Evolutionary conservation across 2,888 invertebrate genomes (phyloP), one percentile per base, ranked within the genome.

Genomic region (Leptogaster cylindrica): DNA sequence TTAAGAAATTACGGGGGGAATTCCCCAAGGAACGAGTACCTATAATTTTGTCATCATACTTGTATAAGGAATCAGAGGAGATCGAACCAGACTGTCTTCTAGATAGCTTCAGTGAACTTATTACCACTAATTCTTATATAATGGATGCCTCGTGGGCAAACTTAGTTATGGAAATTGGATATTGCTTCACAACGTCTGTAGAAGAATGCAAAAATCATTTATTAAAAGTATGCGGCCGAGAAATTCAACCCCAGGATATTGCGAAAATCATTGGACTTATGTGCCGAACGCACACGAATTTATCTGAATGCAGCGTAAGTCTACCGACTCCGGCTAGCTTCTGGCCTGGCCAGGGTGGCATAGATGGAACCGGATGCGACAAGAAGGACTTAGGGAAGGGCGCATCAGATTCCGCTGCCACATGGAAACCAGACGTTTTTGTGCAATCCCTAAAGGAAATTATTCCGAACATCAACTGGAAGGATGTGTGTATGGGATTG

Each of bases 351-450:
- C 82, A 82, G 72, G 72, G 73, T 66, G 68, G 41, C 33, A 72
- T 72, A 65, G 74, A 74, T 33, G 33, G 41, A 6, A 18, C 46
- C 25, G 28, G 12, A 23, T 18, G 84, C 67, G 76, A 81, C n/a
- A 84, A 85, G 72, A 86, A 87, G 70, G 86, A 87, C 41, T 73
- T 78, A 0, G 77, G 77, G 3, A 76, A 83, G 48, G 78, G 81
- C 58, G 64, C 73, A 8, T 52, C 25, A 75, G 76, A 85, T 81
- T 78, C 87, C 77, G 78, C 79, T 14, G 78, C 79, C 39, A 85
- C 91, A 2, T 98, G 97, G 97, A 96, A 96, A 79, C 88, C 94
- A 8, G 97, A 97, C 77, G 88, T 95, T 65, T 96, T 97, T 77
- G 91, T 96, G 39, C 92, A 93, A 78, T 89, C 93, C n/a, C 82